Evolutionary conservation across 1,140 invertebrate species (phyloP).

Genomic region (Chelonus insularis): DNA sequence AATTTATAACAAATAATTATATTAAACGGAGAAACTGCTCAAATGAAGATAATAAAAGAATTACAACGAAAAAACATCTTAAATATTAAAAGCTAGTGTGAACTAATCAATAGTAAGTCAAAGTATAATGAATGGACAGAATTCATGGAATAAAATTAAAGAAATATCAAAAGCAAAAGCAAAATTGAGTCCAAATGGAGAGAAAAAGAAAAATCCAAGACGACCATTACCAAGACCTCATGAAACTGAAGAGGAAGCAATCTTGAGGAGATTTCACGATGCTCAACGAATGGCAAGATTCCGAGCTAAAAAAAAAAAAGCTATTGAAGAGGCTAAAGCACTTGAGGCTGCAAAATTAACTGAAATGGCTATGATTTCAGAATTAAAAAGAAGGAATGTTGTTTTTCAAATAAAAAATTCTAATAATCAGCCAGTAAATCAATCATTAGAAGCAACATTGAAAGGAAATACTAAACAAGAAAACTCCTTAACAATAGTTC

Average conservation of each 20-base stretch:
- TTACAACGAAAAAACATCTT: too few relatives aligned
- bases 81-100: too few relatives aligned
- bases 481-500: neutral
- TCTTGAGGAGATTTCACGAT: constrained; percentile 38
- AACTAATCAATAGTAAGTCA: too few relatives aligned
- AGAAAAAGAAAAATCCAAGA: constrained; percentile 24
- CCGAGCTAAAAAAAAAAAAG: constrained; percentile 37
- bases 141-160: too few relatives aligned
- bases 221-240: constrained; percentile 24
- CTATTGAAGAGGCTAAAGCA: constrained; percentile 31
- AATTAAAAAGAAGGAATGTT: constrained; percentile 31
- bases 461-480: neutral
- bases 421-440: too few relatives aligned
- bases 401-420: constrained; percentile 26
- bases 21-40: too few relatives aligned
- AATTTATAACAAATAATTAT: too few relatives aligned
- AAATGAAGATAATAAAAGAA: too few relatives aligned
- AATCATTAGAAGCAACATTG: too few relatives aligned
- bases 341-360: constrained; percentile 26
- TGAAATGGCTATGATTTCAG: constrained; percentile 25
- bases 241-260: constrained; percentile 41
- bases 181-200: constrained; percentile 1
- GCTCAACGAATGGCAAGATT: constrained; percentile 44
- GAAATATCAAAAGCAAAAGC: neutral
- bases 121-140: too few relatives aligned